Evolutionary conservation across 2,888 invertebrate genomes (phyloP), one percentile per base, ranked within the genome.

Genomic region (Lycia hirtaria): DNA sequence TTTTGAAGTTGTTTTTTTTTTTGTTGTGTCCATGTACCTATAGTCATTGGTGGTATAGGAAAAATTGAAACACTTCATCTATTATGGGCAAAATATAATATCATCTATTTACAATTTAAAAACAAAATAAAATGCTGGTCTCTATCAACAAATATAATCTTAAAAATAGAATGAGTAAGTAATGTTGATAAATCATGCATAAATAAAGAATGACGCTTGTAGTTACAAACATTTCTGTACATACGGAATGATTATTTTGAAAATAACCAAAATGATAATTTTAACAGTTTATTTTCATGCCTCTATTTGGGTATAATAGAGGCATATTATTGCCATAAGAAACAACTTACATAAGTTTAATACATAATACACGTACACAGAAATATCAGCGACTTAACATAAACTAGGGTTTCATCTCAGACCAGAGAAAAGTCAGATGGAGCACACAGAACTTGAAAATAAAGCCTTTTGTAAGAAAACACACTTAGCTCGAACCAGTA

Each of bases 71-170:
- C 71, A 71, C 69, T 57, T 14, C 41, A 59, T 68, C 50, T 85
- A 85, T 84, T 89, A 88, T 87, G 88, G 90, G 88, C 88, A 92
- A 92, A 92, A 92, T 92, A 91, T 90, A 90, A 91, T 90, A 90
- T 88, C 78, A 81, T 88, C 83, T 91, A 91, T 91, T 89, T 91
- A 90, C 91, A 92, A 80, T 82, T 85, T 79, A 74, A 83, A 80
- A 87, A 81, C 83, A 83, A 80, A n/a, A 80, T 81, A 85, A 88
- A 88, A 88, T 88, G 87, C 85, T 85, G 87, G 81, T 68, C 76
- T 74, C 76, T 87, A 88, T 87, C 84, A 88, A 90, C 88, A 87
- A 60, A 65, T 63, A 80, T 61, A 55, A 83, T 78, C 84, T 85
- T 87, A 87, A 81, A 82, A 83, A 81, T 81, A 78, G 81, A 80